Percentiles rank a stretch among this genome's conserved stretches.
Conservation (phyloP, 2,113 vertebrate genomes). For the Pollimyrus isidori region DNA sequence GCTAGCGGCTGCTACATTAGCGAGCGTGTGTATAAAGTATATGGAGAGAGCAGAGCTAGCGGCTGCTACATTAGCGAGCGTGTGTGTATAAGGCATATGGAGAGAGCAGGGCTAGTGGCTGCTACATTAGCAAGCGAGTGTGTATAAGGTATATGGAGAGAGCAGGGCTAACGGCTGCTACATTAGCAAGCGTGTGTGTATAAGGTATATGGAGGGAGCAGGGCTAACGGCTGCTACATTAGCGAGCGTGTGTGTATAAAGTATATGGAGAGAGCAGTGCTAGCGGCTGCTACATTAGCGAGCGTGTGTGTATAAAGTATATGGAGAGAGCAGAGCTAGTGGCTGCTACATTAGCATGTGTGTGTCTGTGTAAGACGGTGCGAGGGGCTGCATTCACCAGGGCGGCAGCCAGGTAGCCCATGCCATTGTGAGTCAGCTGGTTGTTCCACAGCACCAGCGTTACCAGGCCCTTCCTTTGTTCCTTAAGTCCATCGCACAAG, state of each 20-base stretch:
- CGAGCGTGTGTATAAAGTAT: not conserved
- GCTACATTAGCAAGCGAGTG: rapidly evolving
- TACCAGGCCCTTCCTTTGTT: constrained; percentile 81
- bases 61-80: not conserved
- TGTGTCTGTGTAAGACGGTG: not conserved
- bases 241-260: not conserved
- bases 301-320: no score
- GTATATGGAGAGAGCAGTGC: not conserved
- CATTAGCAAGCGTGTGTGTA: no score
- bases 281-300: not conserved
- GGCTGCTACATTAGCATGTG: not conserved
- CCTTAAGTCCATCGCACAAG: constrained; percentile 86
- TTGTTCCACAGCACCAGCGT: constrained; percentile 96
- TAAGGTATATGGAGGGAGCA: no score
- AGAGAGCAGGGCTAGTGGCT: no score
- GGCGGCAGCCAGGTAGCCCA: constrained; percentile 81
- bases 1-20: no score
- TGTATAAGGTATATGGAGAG: not conserved
- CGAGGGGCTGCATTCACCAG: constrained; percentile 62
- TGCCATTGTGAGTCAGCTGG: constrained; percentile 89
- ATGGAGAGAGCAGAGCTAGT: not conserved
- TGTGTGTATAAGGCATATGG: no score
- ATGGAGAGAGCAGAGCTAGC: not conserved
- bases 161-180: not conserved
- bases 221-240: no score